Evolutionary conservation across 2,797 vertebrate species (phyloP).

Genomic region (Anas georgica): DNA sequence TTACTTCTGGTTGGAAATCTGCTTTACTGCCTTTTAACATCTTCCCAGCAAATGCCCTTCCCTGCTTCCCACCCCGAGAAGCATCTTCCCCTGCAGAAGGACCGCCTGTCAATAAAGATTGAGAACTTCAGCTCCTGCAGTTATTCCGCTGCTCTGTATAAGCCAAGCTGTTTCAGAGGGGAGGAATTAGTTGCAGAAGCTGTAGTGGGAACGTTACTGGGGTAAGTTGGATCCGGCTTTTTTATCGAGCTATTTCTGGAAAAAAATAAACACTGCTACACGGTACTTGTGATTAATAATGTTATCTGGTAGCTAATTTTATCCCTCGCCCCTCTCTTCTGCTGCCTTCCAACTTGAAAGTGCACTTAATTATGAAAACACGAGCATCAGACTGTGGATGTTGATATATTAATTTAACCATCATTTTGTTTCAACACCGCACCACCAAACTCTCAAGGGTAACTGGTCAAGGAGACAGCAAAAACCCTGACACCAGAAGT

Average conservation of each 20-base stretch:
- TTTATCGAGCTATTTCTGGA: conserved; percentile 62
- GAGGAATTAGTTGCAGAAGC: conserved; percentile 20
- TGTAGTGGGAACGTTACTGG: conserved; percentile 4
- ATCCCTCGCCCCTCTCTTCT: conserved; percentile 35
- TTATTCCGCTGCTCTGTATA: neutral
- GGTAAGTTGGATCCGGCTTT: neutral
- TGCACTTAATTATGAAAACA: conserved; percentile 50
- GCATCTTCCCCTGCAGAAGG: neutral
- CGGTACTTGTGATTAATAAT: conserved; percentile 53
- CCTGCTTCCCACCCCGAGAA: neutral
- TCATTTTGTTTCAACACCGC: conserved; percentile 18
- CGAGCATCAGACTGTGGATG: conserved; percentile 37
- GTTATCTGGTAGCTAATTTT: conserved; percentile 54
- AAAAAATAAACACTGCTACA: conserved; percentile 55
- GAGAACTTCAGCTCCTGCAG: conserved; percentile 18
- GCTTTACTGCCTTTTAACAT: conserved; percentile 14
- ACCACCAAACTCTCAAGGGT: conserved; percentile 38
- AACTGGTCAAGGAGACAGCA: conserved; percentile 31
- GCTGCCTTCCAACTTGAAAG: conserved; percentile 52
- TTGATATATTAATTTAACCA: conserved; percentile 58
- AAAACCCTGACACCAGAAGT: neutral
- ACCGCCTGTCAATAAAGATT: neutral
- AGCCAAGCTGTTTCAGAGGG: neutral
- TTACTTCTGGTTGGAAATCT: neutral
- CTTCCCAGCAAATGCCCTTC: conserved; percentile 12